Conservation (phyloP, 2,113 vertebrate genomes). For the Petromus typicus region DNA sequence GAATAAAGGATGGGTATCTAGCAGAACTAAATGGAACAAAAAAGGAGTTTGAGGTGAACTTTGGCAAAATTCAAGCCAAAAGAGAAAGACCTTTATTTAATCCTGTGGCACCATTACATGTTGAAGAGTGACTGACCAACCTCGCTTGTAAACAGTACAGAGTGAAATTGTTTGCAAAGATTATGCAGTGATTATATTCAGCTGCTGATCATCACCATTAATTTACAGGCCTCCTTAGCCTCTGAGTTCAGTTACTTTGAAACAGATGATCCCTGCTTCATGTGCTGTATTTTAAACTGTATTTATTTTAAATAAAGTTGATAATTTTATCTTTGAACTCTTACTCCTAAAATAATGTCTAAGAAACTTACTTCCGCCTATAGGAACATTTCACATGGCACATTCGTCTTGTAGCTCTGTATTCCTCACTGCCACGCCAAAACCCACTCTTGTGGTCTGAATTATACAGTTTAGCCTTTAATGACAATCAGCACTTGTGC, state of each 20-base stretch:
- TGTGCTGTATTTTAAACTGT: slow-evolving; percentile 10
- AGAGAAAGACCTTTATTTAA: slow-evolving; percentile 94
- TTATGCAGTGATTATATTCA: neutral
- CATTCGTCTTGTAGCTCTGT: neutral
- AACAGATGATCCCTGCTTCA: neutral
- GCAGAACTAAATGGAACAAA: slow-evolving; percentile 92
- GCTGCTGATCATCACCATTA: neutral
- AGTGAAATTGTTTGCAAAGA: neutral
- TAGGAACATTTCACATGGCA: neutral
- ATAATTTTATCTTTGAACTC: slow-evolving; percentile 43
- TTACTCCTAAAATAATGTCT: neutral
- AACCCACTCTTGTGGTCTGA: neutral
- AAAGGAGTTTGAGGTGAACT: slow-evolving; percentile 94
- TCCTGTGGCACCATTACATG: slow-evolving; percentile 92
- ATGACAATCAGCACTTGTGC: neutral
- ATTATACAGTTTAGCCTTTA: neutral
- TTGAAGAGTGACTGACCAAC: slow-evolving; percentile 82
- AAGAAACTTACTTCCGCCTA: slow-evolving; percentile 33
- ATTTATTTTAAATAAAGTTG: slow-evolving; percentile 58
- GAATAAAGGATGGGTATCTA: slow-evolving; percentile 88
- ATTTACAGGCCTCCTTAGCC: slow-evolving; percentile 15
- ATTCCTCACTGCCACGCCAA: neutral
- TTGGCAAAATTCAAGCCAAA: slow-evolving; percentile 89
- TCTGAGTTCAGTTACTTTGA: neutral
- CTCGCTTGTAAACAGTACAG: neutral